Percentiles rank a stretch among this genome's conserved stretches.
Conservation (phyloP, 2,113 vertebrate species). For the Zapus hudsonius region DNA sequence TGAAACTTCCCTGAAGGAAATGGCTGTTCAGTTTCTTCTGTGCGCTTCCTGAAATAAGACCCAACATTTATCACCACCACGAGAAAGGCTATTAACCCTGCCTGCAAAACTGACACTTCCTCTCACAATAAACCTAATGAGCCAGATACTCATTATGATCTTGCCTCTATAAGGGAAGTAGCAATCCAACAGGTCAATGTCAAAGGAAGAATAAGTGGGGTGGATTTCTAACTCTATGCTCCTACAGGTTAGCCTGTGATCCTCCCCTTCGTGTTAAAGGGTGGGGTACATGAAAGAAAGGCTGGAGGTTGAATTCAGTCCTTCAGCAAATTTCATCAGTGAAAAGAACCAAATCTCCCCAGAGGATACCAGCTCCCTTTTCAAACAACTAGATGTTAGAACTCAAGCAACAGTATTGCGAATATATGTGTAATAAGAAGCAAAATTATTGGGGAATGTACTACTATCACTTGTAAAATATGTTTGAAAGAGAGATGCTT, state of each 20-base stretch:
- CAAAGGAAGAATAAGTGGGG: neutral
- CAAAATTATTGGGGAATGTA: neutral
- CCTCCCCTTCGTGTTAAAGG: fast-evolving
- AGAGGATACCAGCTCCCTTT: neutral
- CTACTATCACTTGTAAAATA: neutral
- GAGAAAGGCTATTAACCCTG: neutral
- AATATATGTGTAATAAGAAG: neutral
- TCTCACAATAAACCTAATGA: neutral
- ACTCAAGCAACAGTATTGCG: neutral
- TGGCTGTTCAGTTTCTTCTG: neutral
- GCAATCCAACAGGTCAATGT: neutral
- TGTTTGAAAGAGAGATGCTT: neutral
- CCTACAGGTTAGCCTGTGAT: neutral
- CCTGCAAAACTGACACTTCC: neutral
- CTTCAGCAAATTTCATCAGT: neutral
- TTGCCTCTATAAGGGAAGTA: neutral
- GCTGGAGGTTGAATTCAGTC: fast-evolving
- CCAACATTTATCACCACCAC: neutral
- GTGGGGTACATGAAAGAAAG: fast-evolving
- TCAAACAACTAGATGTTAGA: neutral
- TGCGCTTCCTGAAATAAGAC: neutral
- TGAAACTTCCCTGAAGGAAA: neutral
- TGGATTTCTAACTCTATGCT: neutral
- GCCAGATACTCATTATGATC: neutral
- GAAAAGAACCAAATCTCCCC: neutral